Base-by-base conservation (phyloP, 2,113 vertebrate genomes). In the Empidonax alnorum region DNA sequence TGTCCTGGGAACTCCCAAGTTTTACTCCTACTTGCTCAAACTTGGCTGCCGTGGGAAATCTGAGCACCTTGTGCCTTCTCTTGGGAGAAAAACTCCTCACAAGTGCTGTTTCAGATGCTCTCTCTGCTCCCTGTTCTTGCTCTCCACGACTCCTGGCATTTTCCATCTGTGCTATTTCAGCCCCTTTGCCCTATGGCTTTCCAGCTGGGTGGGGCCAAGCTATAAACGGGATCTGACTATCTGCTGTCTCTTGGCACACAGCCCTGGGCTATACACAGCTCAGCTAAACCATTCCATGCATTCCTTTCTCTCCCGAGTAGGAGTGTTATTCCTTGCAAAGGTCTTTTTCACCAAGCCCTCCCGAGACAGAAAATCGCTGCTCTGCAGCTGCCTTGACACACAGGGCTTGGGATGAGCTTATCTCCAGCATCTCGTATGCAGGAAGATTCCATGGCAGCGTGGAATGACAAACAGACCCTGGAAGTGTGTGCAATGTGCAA, bases 201-300 rank as follows among this genome's bases (percentile, higher is more conserved):
- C n/a, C 81, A 93, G 67, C 27, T 4, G 35, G 63, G 87, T 80
- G 82, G 67, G 68, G 59, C 47, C 55, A 67, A 80, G 63, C 82
- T 94, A 80, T 87, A 88, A 93, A 85, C 83, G 72, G 87, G 82
- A 91, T 71, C 55, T 81, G 75, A 94, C 84, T 71, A 39, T 95
- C 87, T 82, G 89, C 68, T 0, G 3, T 86, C 81, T 73, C 84
- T 68, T 95, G 94, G 93, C 95, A 2, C 35, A 6, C 55, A 92
- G 93, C 82, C 93, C 68, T 52, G 73, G 52, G 79, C 68, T 94
- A 56, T 90, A 86, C 90, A 88, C 59, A 90, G 92, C 76, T 78
- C 87, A 53, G 83, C 65, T 63, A 47, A 91, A 81, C 66, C 93
- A 84, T 93, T 93, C 93, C 90, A 49, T 0, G 9, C 79, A 92